Evolutionary conservation across 2,888 invertebrate species (phyloP).

Genomic region (Ophraella communa): DNA sequence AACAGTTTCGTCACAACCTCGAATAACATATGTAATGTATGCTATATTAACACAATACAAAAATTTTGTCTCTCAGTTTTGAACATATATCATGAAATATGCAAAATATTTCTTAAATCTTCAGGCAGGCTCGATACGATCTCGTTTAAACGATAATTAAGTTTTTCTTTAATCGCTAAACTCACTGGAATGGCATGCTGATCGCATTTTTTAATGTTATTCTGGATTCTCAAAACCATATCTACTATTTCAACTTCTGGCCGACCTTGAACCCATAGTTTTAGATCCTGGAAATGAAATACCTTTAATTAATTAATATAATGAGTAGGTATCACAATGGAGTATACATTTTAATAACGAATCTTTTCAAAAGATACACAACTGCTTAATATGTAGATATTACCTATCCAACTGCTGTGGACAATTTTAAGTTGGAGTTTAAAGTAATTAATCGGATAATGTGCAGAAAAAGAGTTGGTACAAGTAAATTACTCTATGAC

Average conservation of each 20-base stretch:
- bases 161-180: slow-evolving; percentile 70
- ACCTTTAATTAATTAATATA: background rate
- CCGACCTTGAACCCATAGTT: slow-evolving; percentile 88
- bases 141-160: slow-evolving; percentile 76
- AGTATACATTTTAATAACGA: background rate
- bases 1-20: slow-evolving; percentile 18
- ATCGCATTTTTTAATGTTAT: slow-evolving; percentile 76
- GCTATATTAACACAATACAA: slow-evolving; percentile 10
- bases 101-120: slow-evolving; percentile 83
- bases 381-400: no score
- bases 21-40: background rate
- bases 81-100: slow-evolving; percentile 60
- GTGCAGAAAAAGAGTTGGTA: no score
- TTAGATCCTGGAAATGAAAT: slow-evolving; percentile 73
- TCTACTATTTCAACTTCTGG: slow-evolving; percentile 98
- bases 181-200: slow-evolving; percentile 62
- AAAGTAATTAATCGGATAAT: no score
- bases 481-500: no score
- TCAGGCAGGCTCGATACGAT: slow-evolving; percentile 85
- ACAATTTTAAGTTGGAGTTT: no score
- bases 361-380: no score
- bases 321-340: background rate
- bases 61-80: slow-evolving; percentile 16
- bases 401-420: no score
- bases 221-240: slow-evolving; percentile 90